Percentiles rank a stretch among this genome's conserved stretches.
These are phyloP conservation scores for Watsonalla cultraria DNA, from an alignment of 2,888 invertebrate species.

Conservation along the genomic window DNA sequence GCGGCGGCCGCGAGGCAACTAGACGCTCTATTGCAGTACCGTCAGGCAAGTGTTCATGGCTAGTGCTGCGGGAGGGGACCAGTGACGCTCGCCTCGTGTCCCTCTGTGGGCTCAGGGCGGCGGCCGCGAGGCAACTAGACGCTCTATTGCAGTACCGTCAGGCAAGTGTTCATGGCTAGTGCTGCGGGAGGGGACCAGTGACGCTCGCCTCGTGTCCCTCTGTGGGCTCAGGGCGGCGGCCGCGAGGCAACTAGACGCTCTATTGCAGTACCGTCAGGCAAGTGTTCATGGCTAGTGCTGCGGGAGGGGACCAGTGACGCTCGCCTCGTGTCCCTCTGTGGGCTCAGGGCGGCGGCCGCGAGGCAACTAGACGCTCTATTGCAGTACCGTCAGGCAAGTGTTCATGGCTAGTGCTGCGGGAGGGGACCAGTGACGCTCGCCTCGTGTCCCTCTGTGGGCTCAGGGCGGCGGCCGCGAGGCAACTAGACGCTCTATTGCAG, in stretches of 20 bases:
- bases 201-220: no score
- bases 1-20: no score
- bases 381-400: slow-evolving; percentile 76
- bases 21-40: no score
- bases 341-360: slow-evolving; percentile 90
- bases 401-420: slow-evolving; percentile 84
- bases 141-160: no score
- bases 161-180: no score
- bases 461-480: slow-evolving; percentile 89
- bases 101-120: no score
- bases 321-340: slow-evolving; percentile 80
- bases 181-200: no score
- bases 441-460: slow-evolving; percentile 82
- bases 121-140: no score
- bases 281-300: slow-evolving; percentile 86
- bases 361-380: slow-evolving; percentile 91
- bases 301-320: slow-evolving; percentile 82
- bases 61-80: no score
- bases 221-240: slow-evolving; percentile 82
- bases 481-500: slow-evolving; percentile 91
- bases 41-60: no score
- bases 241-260: slow-evolving; percentile 89
- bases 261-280: slow-evolving; percentile 80
- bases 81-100: no score
- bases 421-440: slow-evolving; percentile 82